Conservation (phyloP, 2,888 invertebrate genomes). For the Sipha maydis region DNA sequence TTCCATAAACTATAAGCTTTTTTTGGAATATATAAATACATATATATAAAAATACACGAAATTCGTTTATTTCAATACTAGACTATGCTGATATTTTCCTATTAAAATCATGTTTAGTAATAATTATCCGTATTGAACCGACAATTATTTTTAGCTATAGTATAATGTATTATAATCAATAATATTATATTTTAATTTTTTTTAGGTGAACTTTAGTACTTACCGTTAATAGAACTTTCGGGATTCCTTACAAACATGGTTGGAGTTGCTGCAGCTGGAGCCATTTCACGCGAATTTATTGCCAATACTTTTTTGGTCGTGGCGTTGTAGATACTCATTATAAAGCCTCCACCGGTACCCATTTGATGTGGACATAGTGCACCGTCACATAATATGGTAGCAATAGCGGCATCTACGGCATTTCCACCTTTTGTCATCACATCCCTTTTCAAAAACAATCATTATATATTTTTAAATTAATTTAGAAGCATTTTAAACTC, state of each 20-base stretch:
- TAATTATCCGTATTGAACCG: too few species aligned
- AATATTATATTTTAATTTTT: background rate
- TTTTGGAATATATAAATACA: too few species aligned
- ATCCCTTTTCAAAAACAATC: conserved; percentile 63
- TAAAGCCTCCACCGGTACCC: conserved; percentile 77
- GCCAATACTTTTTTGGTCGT: conserved; percentile 72
- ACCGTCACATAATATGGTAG: conserved; percentile 68
- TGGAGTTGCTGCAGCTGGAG: conserved; percentile 73
- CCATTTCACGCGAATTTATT: conserved; percentile 80
- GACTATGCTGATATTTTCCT: too few species aligned
- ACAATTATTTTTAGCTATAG: too few species aligned
- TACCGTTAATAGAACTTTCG: conserved; percentile 64
- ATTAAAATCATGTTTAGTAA: too few species aligned
- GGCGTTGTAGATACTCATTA: conserved; percentile 80
- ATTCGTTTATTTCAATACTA: too few species aligned
- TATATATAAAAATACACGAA: too few species aligned
- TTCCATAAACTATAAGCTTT: too few species aligned
- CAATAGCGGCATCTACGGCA: conserved; percentile 68
- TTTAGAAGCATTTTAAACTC: too few species aligned
- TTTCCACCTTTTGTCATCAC: conserved; percentile 67
- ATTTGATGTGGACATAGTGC: conserved; percentile 67
- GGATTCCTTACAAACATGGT: conserved; percentile 73
- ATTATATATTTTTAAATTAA: background rate
- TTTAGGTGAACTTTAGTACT: background rate
- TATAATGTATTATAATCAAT: too few species aligned